phyloP scores from a whole-genome alignment of 2,888 invertebrate genomes.

The Nemapogon koenigi region DNA sequence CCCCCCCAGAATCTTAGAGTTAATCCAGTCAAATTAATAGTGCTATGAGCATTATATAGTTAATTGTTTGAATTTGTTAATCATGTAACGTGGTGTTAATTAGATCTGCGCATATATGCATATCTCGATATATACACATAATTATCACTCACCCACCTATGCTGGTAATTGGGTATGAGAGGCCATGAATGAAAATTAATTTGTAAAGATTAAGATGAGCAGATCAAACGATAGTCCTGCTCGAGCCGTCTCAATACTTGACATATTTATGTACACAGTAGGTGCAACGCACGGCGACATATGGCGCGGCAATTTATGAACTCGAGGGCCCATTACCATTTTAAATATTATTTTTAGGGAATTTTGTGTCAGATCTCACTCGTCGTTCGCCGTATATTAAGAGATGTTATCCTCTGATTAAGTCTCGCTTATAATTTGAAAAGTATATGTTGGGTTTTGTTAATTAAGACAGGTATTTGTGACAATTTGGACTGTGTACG shows the following conservation, averaged over 20 bases:
- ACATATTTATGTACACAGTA: slow-evolving; percentile 64
- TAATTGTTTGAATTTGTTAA: too few relatives aligned
- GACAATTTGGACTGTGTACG: not conserved
- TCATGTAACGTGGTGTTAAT: too few relatives aligned
- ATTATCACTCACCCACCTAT: too few relatives aligned
- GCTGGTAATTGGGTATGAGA: too few relatives aligned
- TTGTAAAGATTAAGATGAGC: slow-evolving; percentile 7
- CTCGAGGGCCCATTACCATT: slow-evolving; percentile 60
- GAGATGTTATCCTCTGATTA: slow-evolving; percentile 63
- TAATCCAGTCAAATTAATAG: too few relatives aligned
- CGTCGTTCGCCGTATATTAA: slow-evolving; percentile 56
- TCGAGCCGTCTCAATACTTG: slow-evolving; percentile 54
- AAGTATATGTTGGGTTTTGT: slow-evolving; percentile 39
- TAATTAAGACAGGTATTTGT: slow-evolving; percentile 39
- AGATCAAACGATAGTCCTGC: slow-evolving; percentile 29
- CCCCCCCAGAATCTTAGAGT: too few relatives aligned
- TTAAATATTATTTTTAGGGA: slow-evolving; percentile 67
- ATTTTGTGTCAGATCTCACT: slow-evolving; percentile 65
- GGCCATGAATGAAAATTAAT: too few relatives aligned
- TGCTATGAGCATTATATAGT: too few relatives aligned
- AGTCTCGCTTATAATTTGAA: slow-evolving; percentile 46
- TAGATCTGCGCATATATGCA: too few relatives aligned
- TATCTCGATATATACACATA: too few relatives aligned
- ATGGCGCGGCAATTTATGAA: slow-evolving; percentile 64
- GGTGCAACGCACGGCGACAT: slow-evolving; percentile 57